Conservation (phyloP, 2,113 vertebrate species). For the Calyptomena viridis region DNA sequence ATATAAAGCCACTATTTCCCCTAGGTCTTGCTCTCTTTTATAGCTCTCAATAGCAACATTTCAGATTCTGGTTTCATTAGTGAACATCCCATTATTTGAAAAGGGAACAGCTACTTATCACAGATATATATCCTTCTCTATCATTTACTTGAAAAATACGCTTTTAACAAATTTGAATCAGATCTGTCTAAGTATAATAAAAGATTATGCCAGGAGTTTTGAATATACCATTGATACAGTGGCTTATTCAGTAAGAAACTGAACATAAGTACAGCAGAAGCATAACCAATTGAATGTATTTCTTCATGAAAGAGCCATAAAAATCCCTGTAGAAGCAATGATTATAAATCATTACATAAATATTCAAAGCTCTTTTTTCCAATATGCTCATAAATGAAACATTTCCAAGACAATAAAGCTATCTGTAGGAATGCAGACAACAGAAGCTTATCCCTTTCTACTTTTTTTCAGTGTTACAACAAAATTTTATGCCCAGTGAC, state of each 20-base stretch:
- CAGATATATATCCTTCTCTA: not conserved
- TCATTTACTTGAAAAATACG: not conserved
- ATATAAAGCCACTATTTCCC: not conserved
- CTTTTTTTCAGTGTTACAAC: not conserved
- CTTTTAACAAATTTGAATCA: not conserved
- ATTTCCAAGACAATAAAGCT: not conserved
- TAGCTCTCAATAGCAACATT: not conserved
- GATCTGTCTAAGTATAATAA: not conserved
- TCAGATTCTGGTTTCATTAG: constrained; percentile 39
- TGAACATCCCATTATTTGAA: not conserved
- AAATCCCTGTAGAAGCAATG: not conserved
- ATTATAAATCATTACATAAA: constrained; percentile 4
- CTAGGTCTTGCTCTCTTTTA: not conserved
- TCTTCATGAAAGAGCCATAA: constrained; percentile 28
- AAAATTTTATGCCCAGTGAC: not conserved
- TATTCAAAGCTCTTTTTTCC: not conserved
- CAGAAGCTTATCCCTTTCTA: not conserved
- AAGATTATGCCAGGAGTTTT: not conserved
- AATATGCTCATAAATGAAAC: not conserved
- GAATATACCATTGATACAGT: not conserved
- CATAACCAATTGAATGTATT: not conserved
- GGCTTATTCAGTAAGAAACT: not conserved
- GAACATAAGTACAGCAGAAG: not conserved
- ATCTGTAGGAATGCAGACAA: not conserved
- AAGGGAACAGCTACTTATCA: not conserved